Percentiles rank a stretch among this genome's conserved stretches.
Evolutionary conservation across 1,140 invertebrate genomes (phyloP).

Genomic region (Neotoxoptera formosana): DNA sequence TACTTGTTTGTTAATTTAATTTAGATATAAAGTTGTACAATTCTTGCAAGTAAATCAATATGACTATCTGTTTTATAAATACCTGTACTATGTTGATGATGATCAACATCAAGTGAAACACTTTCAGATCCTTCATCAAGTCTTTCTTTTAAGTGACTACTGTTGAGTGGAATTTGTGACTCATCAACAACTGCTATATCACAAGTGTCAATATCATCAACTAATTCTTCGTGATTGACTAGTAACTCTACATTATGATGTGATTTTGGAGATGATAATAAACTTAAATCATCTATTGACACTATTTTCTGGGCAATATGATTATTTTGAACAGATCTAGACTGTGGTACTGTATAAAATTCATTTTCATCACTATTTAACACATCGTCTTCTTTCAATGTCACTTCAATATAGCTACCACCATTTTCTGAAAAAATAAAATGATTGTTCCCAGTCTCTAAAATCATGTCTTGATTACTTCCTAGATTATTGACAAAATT

Average conservation of each 20-base stretch:
- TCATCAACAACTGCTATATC: constrained; percentile 55
- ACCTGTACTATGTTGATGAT: constrained; percentile 48
- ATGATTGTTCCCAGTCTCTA: constrained; percentile 8
- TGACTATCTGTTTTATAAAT: background rate
- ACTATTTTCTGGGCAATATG: constrained; percentile 52
- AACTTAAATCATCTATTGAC: constrained; percentile 42
- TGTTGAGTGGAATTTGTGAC: constrained; percentile 46
- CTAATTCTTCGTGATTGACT: constrained; percentile 49
- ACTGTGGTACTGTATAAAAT: constrained; percentile 43
- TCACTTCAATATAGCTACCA: constrained; percentile 32
- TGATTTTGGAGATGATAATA: constrained; percentile 51
- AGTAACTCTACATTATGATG: constrained; percentile 55
- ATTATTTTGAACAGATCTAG: constrained; percentile 44
- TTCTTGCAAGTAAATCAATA: background rate
- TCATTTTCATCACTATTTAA: constrained; percentile 39
- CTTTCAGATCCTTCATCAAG: constrained; percentile 31
- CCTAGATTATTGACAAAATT: constrained; percentile 11
- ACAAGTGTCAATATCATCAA: constrained; percentile 52
- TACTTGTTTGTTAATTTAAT: background rate
- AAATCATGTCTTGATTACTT: constrained; percentile 46
- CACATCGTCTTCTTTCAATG: constrained; percentile 45
- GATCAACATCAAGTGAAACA: constrained; percentile 36
- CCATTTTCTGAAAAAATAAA: constrained; percentile 55
- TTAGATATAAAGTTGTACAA: background rate
- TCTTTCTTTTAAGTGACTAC: constrained; percentile 45